Evolutionary conservation across 2,113 vertebrate species (phyloP), one percentile per base, ranked within the genome.

Genomic region (Scophthalmus maximus): DNA sequence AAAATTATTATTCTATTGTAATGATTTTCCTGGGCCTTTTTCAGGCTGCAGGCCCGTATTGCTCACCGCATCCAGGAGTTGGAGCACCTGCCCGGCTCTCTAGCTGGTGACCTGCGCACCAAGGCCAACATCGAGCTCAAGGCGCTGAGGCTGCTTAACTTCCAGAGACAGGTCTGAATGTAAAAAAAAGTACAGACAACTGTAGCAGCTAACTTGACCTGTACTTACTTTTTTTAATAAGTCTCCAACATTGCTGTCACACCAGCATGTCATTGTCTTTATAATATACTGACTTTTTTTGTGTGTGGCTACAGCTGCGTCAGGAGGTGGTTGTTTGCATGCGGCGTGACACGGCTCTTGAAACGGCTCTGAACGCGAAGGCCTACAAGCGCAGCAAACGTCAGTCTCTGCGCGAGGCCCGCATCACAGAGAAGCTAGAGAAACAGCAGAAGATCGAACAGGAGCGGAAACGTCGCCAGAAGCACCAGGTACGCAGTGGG

Each of bases 391-490:
- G 98, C 81, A 99, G 97, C 93, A 99, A 99, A 79, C 91, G 98
- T 0, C 98, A 99, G 91, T 98, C 96, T 0, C 84, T 98, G 5
- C 96, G 98, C 0, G 98, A 99, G 84, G 97, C 98, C 0, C 94
- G 98, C 8, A 98, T 99, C 92, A 99, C 98, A 0, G 98, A 99
- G 92, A 99, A 99, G 88, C 95, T 99, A 46, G 97, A 99, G 91
- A 99, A 99, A 64, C 98, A 99, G 90, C 98, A 99, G 93, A 99
- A 99, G 94, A 99, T 99, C 0, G 98, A 99, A 79, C 98, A 99
- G 82, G 98, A 99, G 32, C 91, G 97, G 2, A 98, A 99, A 53
- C 96, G 98, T 0, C 85, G 98, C 0, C 98, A 99, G 93, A 99
- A 99, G 81, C 98, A 99, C 85, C 98, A 98, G 96, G 97, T 97